phyloP scores from a whole-genome alignment of 1,140 invertebrate species.

The Euschistus heros region DNA sequence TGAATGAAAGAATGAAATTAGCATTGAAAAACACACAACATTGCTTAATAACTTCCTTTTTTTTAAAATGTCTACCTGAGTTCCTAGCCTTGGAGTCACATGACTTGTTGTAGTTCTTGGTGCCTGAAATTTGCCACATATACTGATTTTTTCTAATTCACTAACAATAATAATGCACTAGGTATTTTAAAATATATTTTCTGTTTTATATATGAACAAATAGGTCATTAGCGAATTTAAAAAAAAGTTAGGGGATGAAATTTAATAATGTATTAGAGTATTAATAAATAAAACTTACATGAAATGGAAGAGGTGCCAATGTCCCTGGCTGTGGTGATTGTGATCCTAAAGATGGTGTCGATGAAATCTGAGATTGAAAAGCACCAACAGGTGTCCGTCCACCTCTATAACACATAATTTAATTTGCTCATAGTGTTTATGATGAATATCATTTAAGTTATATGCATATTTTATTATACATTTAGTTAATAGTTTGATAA shows the following conservation, averaged over 20 bases:
- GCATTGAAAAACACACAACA: too few relatives aligned
- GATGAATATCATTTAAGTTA: background rate
- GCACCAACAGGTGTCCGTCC: slow-evolving; percentile 11
- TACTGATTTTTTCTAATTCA: background rate
- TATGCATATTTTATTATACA: too few relatives aligned
- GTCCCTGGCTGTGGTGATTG: slow-evolving; percentile 34
- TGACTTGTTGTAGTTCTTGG: slow-evolving; percentile 30
- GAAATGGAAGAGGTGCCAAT: slow-evolving; percentile 35
- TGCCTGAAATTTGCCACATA: slow-evolving; percentile 28
- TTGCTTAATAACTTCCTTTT: too few relatives aligned
- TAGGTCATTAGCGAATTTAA: too few relatives aligned
- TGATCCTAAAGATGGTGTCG: background rate
- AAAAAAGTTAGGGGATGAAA: background rate
- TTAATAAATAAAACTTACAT: slow-evolving; percentile 32
- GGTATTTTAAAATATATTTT: background rate
- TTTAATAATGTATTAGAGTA: background rate
- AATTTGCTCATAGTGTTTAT: background rate
- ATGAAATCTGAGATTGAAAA: slow-evolving; percentile 14
- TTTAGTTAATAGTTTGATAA: too few relatives aligned
- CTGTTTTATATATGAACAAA: too few relatives aligned
- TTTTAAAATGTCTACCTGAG: slow-evolving; percentile 18
- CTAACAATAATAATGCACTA: background rate
- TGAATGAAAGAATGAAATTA: too few relatives aligned
- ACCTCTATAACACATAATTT: slow-evolving; percentile 21
- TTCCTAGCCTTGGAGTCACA: slow-evolving; percentile 28